Base-by-base conservation (phyloP, 2,888 invertebrate genomes). In the Orthosia gracilis region DNA sequence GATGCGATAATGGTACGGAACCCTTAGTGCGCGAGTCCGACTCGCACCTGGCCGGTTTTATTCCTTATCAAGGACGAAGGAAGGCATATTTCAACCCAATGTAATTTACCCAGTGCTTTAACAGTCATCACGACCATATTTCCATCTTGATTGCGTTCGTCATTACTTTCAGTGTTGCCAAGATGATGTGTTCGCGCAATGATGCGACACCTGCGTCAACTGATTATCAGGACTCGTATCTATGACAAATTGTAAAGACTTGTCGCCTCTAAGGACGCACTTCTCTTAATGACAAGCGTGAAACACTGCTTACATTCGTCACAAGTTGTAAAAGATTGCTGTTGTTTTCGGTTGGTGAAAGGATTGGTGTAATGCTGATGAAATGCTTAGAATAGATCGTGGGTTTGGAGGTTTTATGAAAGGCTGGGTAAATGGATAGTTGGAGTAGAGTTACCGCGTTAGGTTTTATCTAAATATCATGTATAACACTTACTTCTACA, bases 251-350 rank as follows among this genome's bases (percentile, higher is more conserved):
- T 61, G 50, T 52, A 57, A 68, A 68, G 63, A 47, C 50, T 67
- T 21, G 5, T 31, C n/a, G 13, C 26, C 17, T 75, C 61, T 50
- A 18, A 76, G 78, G 47, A 77, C 47, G 57, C 69, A 78, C 77
- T 78, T 18, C 57, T 62, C 47, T 15, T 77, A 77, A 77, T 77
- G 77, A 77, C 11, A 18, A 47, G 49, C 17, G 49, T 82, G 67
- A 76, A 45, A 54, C 58, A 76, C 76, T 45, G 82, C 58, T 49
- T 3, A 66, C 58, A 77, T 82, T 66, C 49, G 76, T 77, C 59
- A 65, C 49, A 59, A 47, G 50, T 17, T 49, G 26, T 50, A 40
- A 59, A 61, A 76, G 18, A 76, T 82, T 54, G 18, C 17, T 66
- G 54, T 76, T 45, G 58, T 47, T 80, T 75, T 59, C 31, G 15